phyloP scores from a whole-genome alignment of 2,113 vertebrate species.

The Leiothrix lutea region DNA sequence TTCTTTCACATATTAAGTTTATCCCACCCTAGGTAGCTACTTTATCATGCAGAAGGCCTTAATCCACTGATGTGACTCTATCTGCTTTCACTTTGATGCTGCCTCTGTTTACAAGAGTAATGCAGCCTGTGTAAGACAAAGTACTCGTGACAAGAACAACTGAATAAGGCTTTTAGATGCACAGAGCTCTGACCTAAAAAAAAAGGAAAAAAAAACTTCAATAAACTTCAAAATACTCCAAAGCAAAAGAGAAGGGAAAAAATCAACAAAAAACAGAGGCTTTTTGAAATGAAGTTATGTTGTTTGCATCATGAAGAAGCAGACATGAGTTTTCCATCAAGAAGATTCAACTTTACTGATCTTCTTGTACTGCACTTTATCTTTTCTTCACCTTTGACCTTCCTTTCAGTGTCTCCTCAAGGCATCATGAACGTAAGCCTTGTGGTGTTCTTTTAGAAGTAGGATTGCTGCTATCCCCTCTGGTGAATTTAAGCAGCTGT shows the following conservation, averaged over 20 bases:
- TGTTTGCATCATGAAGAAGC: conserved; percentile 73
- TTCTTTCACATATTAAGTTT: conserved; percentile 99
- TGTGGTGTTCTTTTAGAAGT: conserved; percentile 90
- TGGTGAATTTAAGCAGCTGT: conserved; percentile 89
- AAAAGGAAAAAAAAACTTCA: conserved; percentile 64
- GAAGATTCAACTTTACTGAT: conserved; percentile 87
- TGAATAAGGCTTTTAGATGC: conserved; percentile 92
- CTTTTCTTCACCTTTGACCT: conserved; percentile 95
- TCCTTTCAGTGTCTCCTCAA: conserved; percentile 86
- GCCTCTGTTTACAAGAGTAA: conserved; percentile 91
- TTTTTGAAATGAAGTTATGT: conserved; percentile 82
- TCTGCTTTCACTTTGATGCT: conserved; percentile 95
- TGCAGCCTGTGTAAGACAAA: conserved; percentile 94
- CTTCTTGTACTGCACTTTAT: conserved; percentile 97
- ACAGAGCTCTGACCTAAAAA: conserved; percentile 82
- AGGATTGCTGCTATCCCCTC: conserved; percentile 85
- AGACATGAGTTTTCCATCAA: conserved; percentile 80
- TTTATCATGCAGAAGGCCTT: conserved; percentile 99
- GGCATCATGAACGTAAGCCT: conserved; percentile 88
- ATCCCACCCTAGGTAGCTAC: conserved; percentile 99
- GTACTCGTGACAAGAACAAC: conserved; percentile 96
- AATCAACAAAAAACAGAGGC: conserved; percentile 75
- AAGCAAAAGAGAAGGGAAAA: conserved; percentile 52
- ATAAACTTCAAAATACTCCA: conserved; percentile 69
- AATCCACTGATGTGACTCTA: conserved; percentile 99